These are phyloP conservation scores for Mormyrus proboscirostris DNA, from an alignment of 2,797 vertebrate genomes.

Conservation along the genomic window DNA sequence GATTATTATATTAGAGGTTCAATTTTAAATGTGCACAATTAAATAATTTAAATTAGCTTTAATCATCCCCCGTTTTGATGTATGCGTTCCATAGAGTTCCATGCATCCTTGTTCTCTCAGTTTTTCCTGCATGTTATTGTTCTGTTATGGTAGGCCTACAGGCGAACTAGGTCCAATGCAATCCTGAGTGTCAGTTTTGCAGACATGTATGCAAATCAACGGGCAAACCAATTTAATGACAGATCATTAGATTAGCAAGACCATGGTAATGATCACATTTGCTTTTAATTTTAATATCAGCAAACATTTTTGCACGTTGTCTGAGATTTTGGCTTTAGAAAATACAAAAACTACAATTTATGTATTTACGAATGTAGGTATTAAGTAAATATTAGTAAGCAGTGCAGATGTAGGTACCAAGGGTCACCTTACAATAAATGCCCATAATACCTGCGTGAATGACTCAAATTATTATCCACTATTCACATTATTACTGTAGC, in stretches of 20 bases:
- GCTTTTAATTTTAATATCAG: background rate
- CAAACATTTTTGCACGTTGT: background rate
- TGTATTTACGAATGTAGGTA: background rate
- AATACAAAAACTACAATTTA: background rate
- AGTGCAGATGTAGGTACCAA: background rate
- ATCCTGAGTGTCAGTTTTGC: background rate
- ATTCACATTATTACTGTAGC: background rate
- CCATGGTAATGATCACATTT: background rate
- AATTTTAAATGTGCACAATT: background rate
- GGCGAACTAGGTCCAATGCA: background rate
- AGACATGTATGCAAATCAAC: background rate
- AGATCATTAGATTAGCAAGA: background rate
- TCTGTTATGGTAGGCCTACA: background rate
- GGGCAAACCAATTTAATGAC: background rate
- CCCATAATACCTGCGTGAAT: background rate
- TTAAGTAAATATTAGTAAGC: background rate
- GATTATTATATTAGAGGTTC: background rate
- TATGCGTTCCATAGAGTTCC: background rate
- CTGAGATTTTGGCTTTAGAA: background rate
- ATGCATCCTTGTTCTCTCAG: background rate
- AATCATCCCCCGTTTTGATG: background rate
- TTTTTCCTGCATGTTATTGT: background rate
- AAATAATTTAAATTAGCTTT: background rate
- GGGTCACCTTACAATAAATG: background rate
- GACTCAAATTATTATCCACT: background rate